A percentile compares a stretch with the other conserved stretches of the same genome.
These are phyloP conservation scores for Meda fulgida DNA, from an alignment of 2,797 vertebrate species.

Conservation along the genomic window DNA sequence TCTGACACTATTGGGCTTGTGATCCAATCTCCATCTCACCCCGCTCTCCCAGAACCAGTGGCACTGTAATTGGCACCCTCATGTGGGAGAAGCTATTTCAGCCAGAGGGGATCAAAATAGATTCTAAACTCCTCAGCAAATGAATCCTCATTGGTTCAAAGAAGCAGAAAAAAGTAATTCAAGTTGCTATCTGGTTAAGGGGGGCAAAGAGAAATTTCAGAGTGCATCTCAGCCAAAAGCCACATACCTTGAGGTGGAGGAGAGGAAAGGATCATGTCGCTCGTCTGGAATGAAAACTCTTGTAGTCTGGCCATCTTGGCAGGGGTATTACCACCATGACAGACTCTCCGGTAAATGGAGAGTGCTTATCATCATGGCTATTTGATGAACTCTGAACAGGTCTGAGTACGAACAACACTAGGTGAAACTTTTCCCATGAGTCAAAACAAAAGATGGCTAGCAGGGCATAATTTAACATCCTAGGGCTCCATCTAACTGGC, in stretches of 20 bases:
- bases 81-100: conserved; percentile 67
- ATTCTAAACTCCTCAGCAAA: conserved; percentile 55
- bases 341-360: conserved; percentile 36
- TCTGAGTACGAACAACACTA: conserved; percentile 21
- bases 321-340: conserved; percentile 31
- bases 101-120: conserved; percentile 65
- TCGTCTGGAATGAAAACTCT: conserved; percentile 30
- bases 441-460: conserved; percentile 20
- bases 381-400: conserved; percentile 44
- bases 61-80: conserved; percentile 73
- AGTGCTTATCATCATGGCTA: conserved; percentile 30
- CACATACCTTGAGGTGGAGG: neutral
- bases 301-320: conserved; percentile 15
- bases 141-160: conserved; percentile 52
- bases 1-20: conserved; percentile 52
- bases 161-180: conserved; percentile 42
- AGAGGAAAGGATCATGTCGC: neutral
- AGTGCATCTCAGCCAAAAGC: conserved; percentile 16
- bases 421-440: conserved; percentile 14
- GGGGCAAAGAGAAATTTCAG: conserved; percentile 40
- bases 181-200: conserved; percentile 33
- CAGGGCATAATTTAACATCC: conserved; percentile 31
- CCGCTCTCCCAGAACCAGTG: conserved; percentile 49
- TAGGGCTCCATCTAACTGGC: conserved; percentile 21
- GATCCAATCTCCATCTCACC: conserved; percentile 52